Evolutionary conservation across 2,113 vertebrate genomes (phyloP), one percentile per base, ranked within the genome.

Genomic region (Spermophilus dauricus): DNA sequence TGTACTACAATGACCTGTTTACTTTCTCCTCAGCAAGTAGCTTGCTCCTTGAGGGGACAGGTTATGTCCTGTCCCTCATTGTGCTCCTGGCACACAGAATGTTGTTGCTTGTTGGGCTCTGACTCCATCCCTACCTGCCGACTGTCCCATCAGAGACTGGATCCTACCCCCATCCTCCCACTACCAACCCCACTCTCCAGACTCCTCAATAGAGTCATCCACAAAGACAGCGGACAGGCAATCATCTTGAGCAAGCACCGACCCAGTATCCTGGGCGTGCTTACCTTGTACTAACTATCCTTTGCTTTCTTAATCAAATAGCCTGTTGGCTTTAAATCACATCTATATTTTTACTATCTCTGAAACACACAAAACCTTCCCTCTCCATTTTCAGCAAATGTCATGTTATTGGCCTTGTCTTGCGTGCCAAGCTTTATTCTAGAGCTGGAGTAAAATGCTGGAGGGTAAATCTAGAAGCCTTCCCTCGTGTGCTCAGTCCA

Each of bases 221-320:
- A 26, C 69, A 48, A 18, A 13, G 24, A 70, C 26, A 26, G 11
- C 51, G 30, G 28, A 30, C 77, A 95, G 42, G 89, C 42, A 85
- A 76, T 95, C 39, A 53, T 5, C 16, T 18, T 0, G 5, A 80
- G 56, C 65, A 87, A 96, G 95, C 88, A 96, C 83, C 81, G 28
- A 67, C 75, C 58, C 63, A 97, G 72, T 17, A 0, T 45, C 39
- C 16, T 18, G 39, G 69, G 58, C 1, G 1, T 13, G 16, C 92
- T 90, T 72, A 85, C 70, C 92, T 96, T 81, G 81, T 39, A 89
- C 65, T 51, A 96, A 95, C 87, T 77, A 17, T 39, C 4, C 0
- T 73, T 90, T 88, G 51, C 53, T 89, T 93, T 91, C 80, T 75
- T 83, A 96, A 89, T 87, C 90, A 95, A 91, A 95, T 45, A 86